Conservation (phyloP, 2,113 vertebrate species). For the Circaetus cinerascens region DNA sequence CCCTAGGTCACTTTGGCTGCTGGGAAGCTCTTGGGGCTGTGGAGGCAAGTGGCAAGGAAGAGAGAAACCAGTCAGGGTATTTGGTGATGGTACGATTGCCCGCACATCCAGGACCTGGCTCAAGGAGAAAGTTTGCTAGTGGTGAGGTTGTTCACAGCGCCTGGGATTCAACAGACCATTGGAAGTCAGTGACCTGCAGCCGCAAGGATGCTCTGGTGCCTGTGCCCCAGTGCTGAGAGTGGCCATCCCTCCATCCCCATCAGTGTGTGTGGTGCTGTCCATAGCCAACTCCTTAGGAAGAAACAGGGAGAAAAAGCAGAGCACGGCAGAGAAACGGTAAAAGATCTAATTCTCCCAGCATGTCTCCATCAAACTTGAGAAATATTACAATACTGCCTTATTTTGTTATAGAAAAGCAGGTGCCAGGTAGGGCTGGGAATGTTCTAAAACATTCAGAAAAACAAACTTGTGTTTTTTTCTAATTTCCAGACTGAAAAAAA, state of each 20-base stretch:
- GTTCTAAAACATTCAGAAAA: neutral
- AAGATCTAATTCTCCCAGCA: neutral
- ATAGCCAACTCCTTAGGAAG: neutral
- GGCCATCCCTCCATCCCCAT: neutral
- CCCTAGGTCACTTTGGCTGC: neutral
- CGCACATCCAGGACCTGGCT: neutral
- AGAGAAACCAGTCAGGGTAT: neutral
- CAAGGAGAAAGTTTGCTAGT: neutral
- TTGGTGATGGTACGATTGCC: accelerated
- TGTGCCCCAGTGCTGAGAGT: neutral
- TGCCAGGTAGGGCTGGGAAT: neutral
- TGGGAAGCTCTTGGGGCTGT: neutral
- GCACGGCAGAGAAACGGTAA: neutral
- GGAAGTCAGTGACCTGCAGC: neutral
- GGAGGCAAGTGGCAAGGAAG: neutral
- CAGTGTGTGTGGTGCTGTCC: neutral
- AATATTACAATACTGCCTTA: neutral
- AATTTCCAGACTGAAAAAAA: neutral
- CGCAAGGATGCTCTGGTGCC: neutral
- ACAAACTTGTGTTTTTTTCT: neutral
- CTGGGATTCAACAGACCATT: neutral
- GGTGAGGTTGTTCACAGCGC: neutral
- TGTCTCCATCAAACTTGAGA: neutral
- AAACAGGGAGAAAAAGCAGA: neutral
- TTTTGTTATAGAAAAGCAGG: neutral